Evolutionary conservation across 2,888 invertebrate genomes (phyloP).

Genomic region (Caenorhabditis becei): DNA sequence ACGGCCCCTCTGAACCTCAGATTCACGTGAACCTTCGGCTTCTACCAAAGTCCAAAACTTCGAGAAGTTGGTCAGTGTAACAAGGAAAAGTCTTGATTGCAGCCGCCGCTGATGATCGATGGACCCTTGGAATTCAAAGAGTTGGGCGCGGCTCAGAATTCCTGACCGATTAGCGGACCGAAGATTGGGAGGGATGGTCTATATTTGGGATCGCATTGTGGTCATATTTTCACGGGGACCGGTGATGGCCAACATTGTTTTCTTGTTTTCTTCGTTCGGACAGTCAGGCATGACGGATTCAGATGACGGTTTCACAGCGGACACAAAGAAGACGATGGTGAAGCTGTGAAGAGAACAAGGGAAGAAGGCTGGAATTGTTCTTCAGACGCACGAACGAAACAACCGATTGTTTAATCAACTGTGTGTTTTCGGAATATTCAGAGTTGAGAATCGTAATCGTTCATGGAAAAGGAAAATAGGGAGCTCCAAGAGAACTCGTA

Average conservation of each 20-base stretch:
- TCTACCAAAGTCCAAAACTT: constrained; percentile 13
- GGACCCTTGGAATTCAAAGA: constrained; percentile 1
- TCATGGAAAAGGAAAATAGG: no score
- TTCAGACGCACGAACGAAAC: constrained; percentile 2
- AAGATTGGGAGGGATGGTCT: background rate
- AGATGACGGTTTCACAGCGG: constrained; percentile 25
- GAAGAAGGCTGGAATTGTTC: constrained; percentile 7
- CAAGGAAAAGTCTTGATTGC: constrained; percentile 16
- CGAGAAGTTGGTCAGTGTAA: constrained; percentile 16
- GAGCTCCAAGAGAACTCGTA: no score
- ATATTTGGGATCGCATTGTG: background rate
- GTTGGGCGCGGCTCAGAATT: constrained; percentile 36
- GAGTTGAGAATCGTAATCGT: no score
- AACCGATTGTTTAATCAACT: no score
- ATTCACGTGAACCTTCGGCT: constrained; percentile 21
- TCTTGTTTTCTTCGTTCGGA: constrained; percentile 22
- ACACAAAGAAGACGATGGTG: constrained; percentile 31
- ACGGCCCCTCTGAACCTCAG: background rate
- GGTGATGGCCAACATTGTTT: background rate
- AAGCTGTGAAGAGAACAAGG: constrained; percentile 14
- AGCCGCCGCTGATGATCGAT: constrained; percentile 3
- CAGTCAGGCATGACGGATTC: constrained; percentile 50
- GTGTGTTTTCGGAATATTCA: background rate
- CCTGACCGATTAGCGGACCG: background rate
- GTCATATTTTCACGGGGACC: constrained; percentile 17